A percentile compares a stretch with the other conserved stretches of the same genome.
phyloP scores from a whole-genome alignment of 2,797 vertebrate species.

The Cyprinodon diabolis region DNA sequence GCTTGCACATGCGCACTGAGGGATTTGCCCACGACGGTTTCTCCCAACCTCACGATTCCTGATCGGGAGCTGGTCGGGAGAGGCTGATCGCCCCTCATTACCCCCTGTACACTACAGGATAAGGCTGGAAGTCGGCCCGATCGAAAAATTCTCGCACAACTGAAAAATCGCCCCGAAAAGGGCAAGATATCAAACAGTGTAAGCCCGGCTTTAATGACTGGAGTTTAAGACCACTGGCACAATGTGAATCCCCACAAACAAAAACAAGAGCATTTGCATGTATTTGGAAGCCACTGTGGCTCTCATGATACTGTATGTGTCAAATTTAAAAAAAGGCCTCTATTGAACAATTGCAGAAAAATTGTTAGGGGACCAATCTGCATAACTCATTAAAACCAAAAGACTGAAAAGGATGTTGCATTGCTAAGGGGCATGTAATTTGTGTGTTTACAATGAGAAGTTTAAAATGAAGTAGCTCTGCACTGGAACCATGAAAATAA shows the following conservation, averaged over 20 bases:
- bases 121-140: too few species aligned
- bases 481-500: slow-evolving; percentile 13
- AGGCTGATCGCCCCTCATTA: too few species aligned
- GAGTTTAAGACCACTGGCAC: slow-evolving; percentile 3
- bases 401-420: slow-evolving; percentile 30
- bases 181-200: too few species aligned
- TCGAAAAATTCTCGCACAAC: too few species aligned
- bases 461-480: not conserved
- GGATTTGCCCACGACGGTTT: too few species aligned
- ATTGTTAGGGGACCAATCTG: slow-evolving; percentile 60
- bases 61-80: too few species aligned
- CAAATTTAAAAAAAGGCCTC: slow-evolving; percentile 69
- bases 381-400: slow-evolving; percentile 54
- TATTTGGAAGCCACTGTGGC: slow-evolving; percentile 52
- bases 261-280: slow-evolving; percentile 22
- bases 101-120: too few species aligned
- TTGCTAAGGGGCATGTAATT: slow-evolving; percentile 3
- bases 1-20: too few species aligned
- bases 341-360: slow-evolving; percentile 74
- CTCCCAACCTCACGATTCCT: too few species aligned
- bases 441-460: slow-evolving; percentile 39
- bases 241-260: slow-evolving; percentile 46
- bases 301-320: slow-evolving; percentile 48
- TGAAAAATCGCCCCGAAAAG: too few species aligned
- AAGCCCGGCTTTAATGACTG: too few species aligned